Evolutionary conservation across 2,888 invertebrate species (phyloP), one percentile per base, ranked within the genome.

Genomic region (Stenodera caucasica): DNA sequence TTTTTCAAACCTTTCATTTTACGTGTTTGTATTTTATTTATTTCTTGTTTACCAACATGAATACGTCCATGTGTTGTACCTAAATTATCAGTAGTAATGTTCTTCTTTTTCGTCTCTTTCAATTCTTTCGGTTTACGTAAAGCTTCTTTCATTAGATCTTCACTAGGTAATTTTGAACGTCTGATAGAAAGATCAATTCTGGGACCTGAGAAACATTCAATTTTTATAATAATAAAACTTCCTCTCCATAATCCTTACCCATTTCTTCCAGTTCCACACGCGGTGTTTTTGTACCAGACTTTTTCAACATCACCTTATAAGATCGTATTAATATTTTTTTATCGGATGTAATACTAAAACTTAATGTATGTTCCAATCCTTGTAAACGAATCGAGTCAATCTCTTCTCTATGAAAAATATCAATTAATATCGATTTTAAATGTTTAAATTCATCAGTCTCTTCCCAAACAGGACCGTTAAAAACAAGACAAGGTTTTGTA

Each of bases 211-310:
- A 83, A 73, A 8, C 72, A 68, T 40, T 4, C 9, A n/a, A n/a
- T n/a, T n/a, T n/a, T n/a, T n/a, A n/a, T n/a, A n/a, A n/a, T n/a
- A n/a, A n/a, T n/a, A n/a, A n/a, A n/a, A n/a, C n/a, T n/a, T n/a
- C n/a, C n/a, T n/a, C n/a, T n/a, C n/a, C n/a, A n/a, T n/a, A n/a
- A n/a, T n/a, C n/a, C n/a, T 75, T 76, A 86, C 87, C 97, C 75
- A 96, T 95, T 84, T 96, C 95, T 78, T 90, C 89, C 53, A 99
- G 82, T 82, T 98, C 98, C 67, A 97, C 89, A 67, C 96, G 86
- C 0, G 98, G 98, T 54, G 89, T 91, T 72, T 88, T 87, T 66
- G 88, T 87, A 0, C 96, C 96, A 67, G 97, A 96, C 79, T 98
- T 98, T 78, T 97, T 96, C 53, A 98, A 79, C 53, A 86, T 74